Evolutionary conservation across 2,113 vertebrate species (phyloP), one percentile per base, ranked within the genome.

Genomic region (Vanacampus margaritifer): DNA sequence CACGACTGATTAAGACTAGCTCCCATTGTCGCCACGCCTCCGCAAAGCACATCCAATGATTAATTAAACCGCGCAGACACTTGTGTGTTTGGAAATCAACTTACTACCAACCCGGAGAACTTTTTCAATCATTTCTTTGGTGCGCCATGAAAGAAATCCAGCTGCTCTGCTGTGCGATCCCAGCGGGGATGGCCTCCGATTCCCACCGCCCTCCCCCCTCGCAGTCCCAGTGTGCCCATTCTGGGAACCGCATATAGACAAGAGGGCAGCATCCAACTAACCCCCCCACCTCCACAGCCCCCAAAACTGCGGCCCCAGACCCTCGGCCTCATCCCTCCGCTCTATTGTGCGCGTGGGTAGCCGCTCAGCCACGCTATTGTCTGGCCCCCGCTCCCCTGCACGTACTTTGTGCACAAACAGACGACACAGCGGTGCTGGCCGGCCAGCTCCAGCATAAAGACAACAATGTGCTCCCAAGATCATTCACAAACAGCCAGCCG

Each of bases 121-220:
- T 87, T 86, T 86, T 41, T 62, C 87, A 90, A 91, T 91, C 89
- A 91, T 91, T 88, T 90, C 85, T 85, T 86, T 23, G 62, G 80
- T 82, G 86, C 86, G 81, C 84, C 86, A 88, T 89, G 86, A 91
- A 89, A 89, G 87, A 88, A 87, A 92, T 91, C 89, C 90, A 91
- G 91, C 91, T 90, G 90, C 89, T 89, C 79, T 66, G 80, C 78
- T 84, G 75, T 85, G 79, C 80, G 86, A 85, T 87, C 85, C 88
- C 87, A 85, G 79, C 76, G 67, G 86, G 82, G 89, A 86, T 83
- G 79, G 82, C 78, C 82, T 86, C 68, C 35, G 69, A 85, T 92
- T 91, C 91, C 88, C 90, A 90, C 83, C 87, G 63, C 87, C 89
- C 80, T 84, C 90, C 89, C 89, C 90, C 76, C 88, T 88, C 89